Conservation (phyloP, 1,140 invertebrate species). For the Acarapis woodi region DNA sequence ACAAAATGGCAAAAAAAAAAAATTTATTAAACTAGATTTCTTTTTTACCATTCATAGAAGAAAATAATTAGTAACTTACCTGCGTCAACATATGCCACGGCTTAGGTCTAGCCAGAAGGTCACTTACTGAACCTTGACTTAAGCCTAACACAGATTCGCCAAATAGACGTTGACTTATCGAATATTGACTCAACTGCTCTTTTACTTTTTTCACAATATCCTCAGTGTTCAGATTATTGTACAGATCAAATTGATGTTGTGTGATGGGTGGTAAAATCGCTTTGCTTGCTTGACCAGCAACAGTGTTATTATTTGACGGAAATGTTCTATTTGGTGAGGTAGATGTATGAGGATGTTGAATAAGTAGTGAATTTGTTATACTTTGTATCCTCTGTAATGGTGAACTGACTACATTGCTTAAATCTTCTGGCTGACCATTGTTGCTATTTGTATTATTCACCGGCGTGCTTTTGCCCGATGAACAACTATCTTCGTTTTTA, state of each 20-base stretch:
- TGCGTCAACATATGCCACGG: constrained; percentile 93
- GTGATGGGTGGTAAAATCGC: constrained; percentile 89
- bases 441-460: background rate
- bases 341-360: constrained; percentile 29
- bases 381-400: constrained; percentile 87
- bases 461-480: no score
- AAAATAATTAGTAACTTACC: no score
- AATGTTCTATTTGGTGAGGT: constrained; percentile 16
- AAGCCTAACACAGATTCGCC: constrained; percentile 87
- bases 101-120: constrained; percentile 71
- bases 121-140: constrained; percentile 80
- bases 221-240: constrained; percentile 91
- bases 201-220: constrained; percentile 90
- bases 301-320: no score
- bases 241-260: constrained; percentile 93
- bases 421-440: constrained; percentile 6
- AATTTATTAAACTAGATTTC: no score
- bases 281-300: no score
- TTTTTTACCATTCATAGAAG: no score
- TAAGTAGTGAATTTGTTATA: constrained; percentile 81
- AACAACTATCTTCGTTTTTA: no score
- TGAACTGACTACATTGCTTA: constrained; percentile 21
- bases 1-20: no score
- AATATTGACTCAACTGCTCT: constrained; percentile 88
- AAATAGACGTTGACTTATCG: constrained; percentile 89